Percentiles rank a stretch among this genome's conserved stretches.
phyloP scores from a whole-genome alignment of 2,797 vertebrate species.

The Denticeps clupeoides region DNA sequence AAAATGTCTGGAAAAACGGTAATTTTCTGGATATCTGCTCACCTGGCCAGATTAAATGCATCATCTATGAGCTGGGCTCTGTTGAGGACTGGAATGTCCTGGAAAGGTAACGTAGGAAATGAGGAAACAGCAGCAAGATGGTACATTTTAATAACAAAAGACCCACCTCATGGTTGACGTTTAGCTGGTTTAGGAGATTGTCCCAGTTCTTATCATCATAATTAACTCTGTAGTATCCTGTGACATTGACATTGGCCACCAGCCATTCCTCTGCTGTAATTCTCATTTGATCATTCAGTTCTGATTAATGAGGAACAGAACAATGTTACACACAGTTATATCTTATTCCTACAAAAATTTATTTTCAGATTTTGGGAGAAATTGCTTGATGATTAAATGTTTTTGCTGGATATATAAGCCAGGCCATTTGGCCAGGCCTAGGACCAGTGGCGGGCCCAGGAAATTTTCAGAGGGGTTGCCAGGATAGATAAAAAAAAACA shows the following conservation, averaged over 20 bases:
- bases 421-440: no score
- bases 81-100: constrained; percentile 74
- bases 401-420: no score
- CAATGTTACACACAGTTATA: background rate
- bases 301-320: constrained; percentile 13
- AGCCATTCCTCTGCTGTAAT: constrained; percentile 40
- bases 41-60: constrained; percentile 87
- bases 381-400: background rate
- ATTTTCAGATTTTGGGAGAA: background rate
- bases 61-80: constrained; percentile 85
- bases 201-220: constrained; percentile 77
- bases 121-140: background rate
- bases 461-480: no score
- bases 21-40: constrained; percentile 18
- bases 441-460: no score
- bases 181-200: constrained; percentile 47
- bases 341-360: background rate
- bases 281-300: fast-evolving
- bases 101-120: constrained; percentile 5
- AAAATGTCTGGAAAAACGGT: no score
- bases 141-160: background rate
- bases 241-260: constrained; percentile 67
- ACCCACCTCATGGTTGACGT: constrained; percentile 26
- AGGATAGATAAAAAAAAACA: no score
- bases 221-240: constrained; percentile 84